A percentile compares a stretch with the other conserved stretches of the same genome.
phyloP scores from a whole-genome alignment of 37 sponge, comb jelly and placozoan species.

The Beroe forskalii region DNA sequence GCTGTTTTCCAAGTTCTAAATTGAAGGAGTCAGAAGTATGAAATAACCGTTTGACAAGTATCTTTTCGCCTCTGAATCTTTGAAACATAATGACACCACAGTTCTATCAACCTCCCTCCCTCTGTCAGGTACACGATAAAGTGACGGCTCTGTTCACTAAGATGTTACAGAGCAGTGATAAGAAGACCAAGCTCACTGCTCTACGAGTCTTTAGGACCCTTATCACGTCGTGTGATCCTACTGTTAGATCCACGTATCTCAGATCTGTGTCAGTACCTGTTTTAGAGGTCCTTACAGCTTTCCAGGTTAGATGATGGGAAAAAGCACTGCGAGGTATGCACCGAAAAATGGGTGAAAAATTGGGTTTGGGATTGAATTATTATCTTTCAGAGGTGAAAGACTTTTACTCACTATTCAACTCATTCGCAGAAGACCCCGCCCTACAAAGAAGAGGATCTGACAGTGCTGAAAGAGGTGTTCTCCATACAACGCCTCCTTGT shows the following conservation, averaged over 20 bases:
- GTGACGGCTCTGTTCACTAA: background rate
- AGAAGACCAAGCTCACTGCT: background rate
- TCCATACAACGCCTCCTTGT: background rate
- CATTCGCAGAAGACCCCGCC: background rate
- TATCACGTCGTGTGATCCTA: background rate
- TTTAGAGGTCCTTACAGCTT: background rate
- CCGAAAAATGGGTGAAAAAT: no score
- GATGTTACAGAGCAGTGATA: background rate
- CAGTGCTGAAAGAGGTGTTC: background rate
- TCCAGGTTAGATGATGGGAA: background rate
- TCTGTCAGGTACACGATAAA: conserved; percentile 33
- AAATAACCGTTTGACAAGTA: no score
- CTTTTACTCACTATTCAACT: no score
- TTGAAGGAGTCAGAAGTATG: no score
- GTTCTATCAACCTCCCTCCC: no score
- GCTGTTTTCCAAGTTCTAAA: background rate
- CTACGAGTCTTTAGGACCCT: conserved; percentile 12
- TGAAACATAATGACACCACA: no score
- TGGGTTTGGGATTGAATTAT: no score
- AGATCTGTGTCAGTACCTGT: background rate
- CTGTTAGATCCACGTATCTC: background rate
- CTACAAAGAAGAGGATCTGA: background rate
- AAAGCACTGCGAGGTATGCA: no score
- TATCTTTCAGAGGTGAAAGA: no score
- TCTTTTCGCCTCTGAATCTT: no score